Evolutionary conservation across 2,797 vertebrate genomes (phyloP), one percentile per base, ranked within the genome.

Genomic region (Sebastolobus alascanus): DNA sequence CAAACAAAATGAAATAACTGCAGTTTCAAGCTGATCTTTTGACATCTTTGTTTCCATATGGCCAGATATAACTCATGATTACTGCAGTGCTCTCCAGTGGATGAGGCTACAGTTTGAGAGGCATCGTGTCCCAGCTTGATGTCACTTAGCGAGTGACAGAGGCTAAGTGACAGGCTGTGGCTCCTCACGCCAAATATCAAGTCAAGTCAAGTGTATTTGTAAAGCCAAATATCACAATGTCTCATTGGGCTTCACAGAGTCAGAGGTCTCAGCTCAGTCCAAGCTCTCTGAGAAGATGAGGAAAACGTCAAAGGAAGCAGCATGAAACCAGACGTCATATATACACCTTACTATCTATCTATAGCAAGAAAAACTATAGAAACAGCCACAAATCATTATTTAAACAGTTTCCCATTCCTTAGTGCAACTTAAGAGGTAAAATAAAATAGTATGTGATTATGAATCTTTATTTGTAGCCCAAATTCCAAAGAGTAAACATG

Each of bases 121-220:
- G 75, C 79, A 72, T 74, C 58, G 12, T 61, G 55, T 83, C 70
- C 64, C 70, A 59, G 55, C 38, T 68, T 46, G 76, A 84, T 88
- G 84, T 88, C 74, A 84, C 79, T 84, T 77, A 87, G 77, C 43
- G n/a, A 85, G 70, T 76, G 87, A 68, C 77, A 61, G 76, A 85
- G 81, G 83, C 85, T 79, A 80, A 88, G 79, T 84, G 87, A 84
- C 77, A 79, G 85, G 67, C 75, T 61, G 66, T 14, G 43, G 73
- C 81, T 87, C 75, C 82, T 84, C 75, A 76, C 55, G 18, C 84
- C 74, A 68, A 64, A 58, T 58, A 78, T 83, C 91, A 84, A 59
- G 80, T 75, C 78, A 80, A 58, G 75, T 75, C 78, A 80, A 58
- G 75, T 85, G 72, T 80, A 63, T 90, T 88, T 86, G 77, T 67